phyloP scores from a whole-genome alignment of 2,888 invertebrate genomes.

The Plebejus melissa region DNA sequence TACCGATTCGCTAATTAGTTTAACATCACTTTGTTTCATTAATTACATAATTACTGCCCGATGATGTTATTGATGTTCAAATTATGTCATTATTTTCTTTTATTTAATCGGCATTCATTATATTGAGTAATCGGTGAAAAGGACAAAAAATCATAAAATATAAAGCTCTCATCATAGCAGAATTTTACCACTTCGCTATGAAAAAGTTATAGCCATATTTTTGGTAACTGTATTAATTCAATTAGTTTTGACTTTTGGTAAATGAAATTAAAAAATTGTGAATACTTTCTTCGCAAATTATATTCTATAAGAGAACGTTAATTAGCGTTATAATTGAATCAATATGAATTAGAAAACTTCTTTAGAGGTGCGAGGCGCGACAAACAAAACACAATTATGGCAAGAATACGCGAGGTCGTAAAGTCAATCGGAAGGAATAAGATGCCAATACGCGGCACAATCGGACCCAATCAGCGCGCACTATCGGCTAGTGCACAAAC shows the following conservation, averaged over 20 bases:
- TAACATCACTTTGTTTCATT: slow-evolving; percentile 8
- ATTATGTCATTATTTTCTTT: not conserved
- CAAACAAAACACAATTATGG: slow-evolving; percentile 32
- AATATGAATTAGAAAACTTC: not conserved
- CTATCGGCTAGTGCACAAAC: slow-evolving; percentile 36
- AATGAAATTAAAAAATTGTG: not conserved
- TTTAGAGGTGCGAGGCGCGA: not conserved
- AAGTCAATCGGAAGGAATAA: slow-evolving; percentile 50
- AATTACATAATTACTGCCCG: slow-evolving; percentile 1
- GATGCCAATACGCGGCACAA: slow-evolving; percentile 63
- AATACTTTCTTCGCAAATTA: not conserved
- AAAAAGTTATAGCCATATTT: not conserved
- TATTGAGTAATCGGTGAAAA: not conserved
- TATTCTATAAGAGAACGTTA: not conserved
- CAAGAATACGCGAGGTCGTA: slow-evolving; percentile 25
- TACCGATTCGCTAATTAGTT: slow-evolving; percentile 13
- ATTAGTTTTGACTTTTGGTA: not conserved
- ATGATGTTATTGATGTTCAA: not conserved
- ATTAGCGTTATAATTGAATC: not conserved
- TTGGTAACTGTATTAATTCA: not conserved
- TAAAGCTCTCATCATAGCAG: not conserved
- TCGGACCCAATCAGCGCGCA: slow-evolving; percentile 73
- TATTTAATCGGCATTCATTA: not conserved
- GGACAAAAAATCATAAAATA: not conserved
- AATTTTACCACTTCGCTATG: not conserved